phyloP scores from a whole-genome alignment of 2,888 invertebrate genomes.

The Aporophyla nigra region DNA sequence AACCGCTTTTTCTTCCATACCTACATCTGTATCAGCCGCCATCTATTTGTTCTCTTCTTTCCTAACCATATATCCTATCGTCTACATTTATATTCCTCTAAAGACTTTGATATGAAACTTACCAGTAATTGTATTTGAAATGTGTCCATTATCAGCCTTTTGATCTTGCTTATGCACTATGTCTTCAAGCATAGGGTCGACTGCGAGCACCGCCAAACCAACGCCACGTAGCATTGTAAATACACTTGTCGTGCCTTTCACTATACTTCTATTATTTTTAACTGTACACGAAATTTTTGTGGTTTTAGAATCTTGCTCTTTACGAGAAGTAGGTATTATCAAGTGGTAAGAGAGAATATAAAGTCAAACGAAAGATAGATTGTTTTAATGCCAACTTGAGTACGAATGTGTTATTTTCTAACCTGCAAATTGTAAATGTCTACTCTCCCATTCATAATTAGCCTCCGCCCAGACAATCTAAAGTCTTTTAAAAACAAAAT shows the following conservation, averaged over 20 bases:
- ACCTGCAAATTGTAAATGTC: background rate
- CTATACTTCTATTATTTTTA: constrained; percentile 37
- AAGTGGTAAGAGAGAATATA: background rate
- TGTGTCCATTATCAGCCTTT: constrained; percentile 9
- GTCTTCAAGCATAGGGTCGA: constrained; percentile 65
- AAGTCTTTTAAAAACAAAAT: background rate
- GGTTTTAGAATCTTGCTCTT: constrained; percentile 2
- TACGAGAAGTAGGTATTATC: background rate
- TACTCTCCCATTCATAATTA: background rate
- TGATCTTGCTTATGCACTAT: constrained; percentile 49
- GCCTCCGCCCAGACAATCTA: no score
- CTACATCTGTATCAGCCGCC: background rate
- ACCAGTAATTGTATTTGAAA: background rate
- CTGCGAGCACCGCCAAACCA: constrained; percentile 83
- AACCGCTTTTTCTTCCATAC: background rate
- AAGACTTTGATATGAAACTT: background rate
- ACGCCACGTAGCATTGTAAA: constrained; percentile 84
- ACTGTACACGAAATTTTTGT: background rate
- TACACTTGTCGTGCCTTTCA: constrained; percentile 78
- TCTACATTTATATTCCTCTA: background rate
- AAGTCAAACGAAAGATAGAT: background rate
- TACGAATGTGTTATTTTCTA: background rate
- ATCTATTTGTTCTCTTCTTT: background rate
- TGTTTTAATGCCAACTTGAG: background rate
- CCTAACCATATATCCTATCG: background rate